Percentiles rank a stretch among this genome's conserved stretches.
phyloP scores from a whole-genome alignment of 2,797 vertebrate species.

The Enteromius anoplus region DNA sequence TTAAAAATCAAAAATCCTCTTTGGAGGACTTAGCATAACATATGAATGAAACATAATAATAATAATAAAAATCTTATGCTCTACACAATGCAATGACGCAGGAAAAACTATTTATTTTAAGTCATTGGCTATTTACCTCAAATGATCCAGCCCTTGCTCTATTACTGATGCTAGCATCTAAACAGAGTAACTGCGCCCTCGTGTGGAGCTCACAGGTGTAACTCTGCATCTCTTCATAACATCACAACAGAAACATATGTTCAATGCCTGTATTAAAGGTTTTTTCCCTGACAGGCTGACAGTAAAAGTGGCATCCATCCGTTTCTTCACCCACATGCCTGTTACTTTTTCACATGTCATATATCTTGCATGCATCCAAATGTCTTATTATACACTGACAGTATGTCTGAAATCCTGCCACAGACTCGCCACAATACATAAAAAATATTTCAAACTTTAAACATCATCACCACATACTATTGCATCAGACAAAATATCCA shows the following conservation, averaged over 20 bases:
- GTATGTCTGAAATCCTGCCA: neutral
- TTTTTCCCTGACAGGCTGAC: neutral
- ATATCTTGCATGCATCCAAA: neutral
- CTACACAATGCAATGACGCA: too few species aligned
- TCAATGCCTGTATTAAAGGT: neutral
- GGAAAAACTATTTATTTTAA: too few species aligned
- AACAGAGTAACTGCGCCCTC: conserved; percentile 31
- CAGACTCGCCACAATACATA: neutral
- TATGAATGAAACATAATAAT: too few species aligned
- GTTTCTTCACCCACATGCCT: neutral
- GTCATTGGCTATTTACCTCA: neutral
- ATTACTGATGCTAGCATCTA: neutral
- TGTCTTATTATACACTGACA: neutral
- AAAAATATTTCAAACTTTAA: neutral
- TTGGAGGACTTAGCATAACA: too few species aligned
- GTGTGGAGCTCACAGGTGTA: neutral
- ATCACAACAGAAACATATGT: neutral
- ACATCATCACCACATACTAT: neutral
- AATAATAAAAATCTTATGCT: too few species aligned
- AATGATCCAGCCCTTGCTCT: neutral
- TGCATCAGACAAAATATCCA: neutral
- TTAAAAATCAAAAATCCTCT: too few species aligned
- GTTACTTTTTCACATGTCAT: neutral
- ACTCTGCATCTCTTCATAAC: neutral
- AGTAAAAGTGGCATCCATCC: neutral